Base-by-base conservation (phyloP, 1,140 invertebrate species). In the Macrosteles quadrilineatus region DNA sequence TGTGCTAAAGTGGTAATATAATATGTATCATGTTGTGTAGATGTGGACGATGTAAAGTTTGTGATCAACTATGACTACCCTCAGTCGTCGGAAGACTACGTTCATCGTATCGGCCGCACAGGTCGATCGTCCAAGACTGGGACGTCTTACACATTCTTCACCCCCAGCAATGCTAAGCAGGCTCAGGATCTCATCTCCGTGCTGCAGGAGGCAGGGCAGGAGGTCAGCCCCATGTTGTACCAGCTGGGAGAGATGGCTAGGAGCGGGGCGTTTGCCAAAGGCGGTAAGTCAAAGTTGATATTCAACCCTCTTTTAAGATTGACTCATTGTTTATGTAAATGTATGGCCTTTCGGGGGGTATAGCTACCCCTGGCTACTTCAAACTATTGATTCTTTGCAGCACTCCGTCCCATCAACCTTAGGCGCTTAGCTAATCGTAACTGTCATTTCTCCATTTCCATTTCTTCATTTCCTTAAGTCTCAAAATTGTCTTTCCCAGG, bases 61-160 rank as follows among this genome's bases (percentile, higher is more conserved):
- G 98, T 99, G 67, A 96, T 99, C 81, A 99, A 99, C 84, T 99
- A 93, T 87, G 98, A 99, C 83, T 99, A 98, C 83, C 97, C 98
- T 63, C 95, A 94, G 80, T 95, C 94, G 71, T 97, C 95, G 70
- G 98, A 99, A 83, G 98, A 99, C 83, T 99, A 99, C 80, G 97
- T 99, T 77, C 98, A 99, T 83, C 90, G 98, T 74, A 99, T 99
- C 82, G 98, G 98, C 32, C 89, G 98, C 75, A 99, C 98, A 70
- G 98, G 95, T 59, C 87, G 98, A 30, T 94, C 90, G 64, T 89
- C 94, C 79, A 90, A 91, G 73, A 95, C 92, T 72, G 98, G 98
- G 63, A 99, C 97, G 29, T 96, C 98, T 30, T 99, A 99, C 83
- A 97, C 97, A 62, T 98, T 99, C 84, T 98, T 99, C 83, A 99